Conservation (phyloP, 2,888 invertebrate genomes). For the Lepidochrysops patricia region DNA sequence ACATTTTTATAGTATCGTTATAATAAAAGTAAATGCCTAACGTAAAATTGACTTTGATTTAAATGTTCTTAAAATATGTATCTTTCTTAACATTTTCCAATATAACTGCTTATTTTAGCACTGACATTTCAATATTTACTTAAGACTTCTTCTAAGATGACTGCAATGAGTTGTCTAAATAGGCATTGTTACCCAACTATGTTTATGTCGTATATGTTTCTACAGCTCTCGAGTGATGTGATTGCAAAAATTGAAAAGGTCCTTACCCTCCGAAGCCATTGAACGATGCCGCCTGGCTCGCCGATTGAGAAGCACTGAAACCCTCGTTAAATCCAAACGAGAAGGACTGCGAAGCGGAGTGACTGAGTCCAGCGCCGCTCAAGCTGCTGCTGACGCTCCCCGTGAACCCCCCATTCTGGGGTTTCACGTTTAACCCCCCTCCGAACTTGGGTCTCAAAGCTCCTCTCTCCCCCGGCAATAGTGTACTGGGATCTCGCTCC, state of each 20-base stretch:
- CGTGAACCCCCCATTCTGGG: slow-evolving; percentile 55
- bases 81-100: too few relatives aligned
- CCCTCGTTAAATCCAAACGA: slow-evolving; percentile 67
- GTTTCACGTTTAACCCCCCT: slow-evolving; percentile 58
- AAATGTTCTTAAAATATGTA: too few relatives aligned
- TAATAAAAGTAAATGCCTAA: too few relatives aligned
- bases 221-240: not conserved
- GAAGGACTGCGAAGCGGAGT: slow-evolving; percentile 64
- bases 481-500: slow-evolving; percentile 65
- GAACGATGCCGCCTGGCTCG: slow-evolving; percentile 64
- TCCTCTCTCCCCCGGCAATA: slow-evolving; percentile 46
- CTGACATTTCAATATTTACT: too few relatives aligned
- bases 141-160: too few relatives aligned
- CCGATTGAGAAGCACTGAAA: slow-evolving; percentile 66
- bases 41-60: too few relatives aligned
- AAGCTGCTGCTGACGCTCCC: slow-evolving; percentile 63
- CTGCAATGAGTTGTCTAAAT: not conserved
- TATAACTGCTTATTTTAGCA: too few relatives aligned
- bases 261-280: slow-evolving; percentile 65
- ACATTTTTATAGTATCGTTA: too few relatives aligned
- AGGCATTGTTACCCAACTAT: not conserved
- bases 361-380: slow-evolving; percentile 54
- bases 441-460: slow-evolving; percentile 50
- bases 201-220: not conserved
- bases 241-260: slow-evolving; percentile 22